Evolutionary conservation across 2,113 vertebrate species (phyloP), one percentile per base, ranked within the genome.

Genomic region (Cyprinus carpio): DNA sequence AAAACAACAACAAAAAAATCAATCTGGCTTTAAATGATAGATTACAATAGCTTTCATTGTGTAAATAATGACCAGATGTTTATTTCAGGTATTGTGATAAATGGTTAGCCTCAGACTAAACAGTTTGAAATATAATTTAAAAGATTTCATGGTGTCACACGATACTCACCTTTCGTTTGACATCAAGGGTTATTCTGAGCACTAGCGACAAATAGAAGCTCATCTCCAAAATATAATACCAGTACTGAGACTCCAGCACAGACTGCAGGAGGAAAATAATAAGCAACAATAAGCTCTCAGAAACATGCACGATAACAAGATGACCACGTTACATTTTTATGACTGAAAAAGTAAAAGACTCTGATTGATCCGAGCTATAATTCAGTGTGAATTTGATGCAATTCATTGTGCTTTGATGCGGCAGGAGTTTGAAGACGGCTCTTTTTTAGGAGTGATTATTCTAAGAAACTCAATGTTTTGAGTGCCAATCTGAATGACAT

Each of bases 171-270:
- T 98, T 99, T 79, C 98, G 95, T 89, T 93, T 98, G 82, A 91
- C 93, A 90, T 99, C 98, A n/a, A 94, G 95, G 3, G 96, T 93
- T 0, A 99, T 93, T 0, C 97, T 97, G 85, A 98, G 95, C 56
- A 98, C 56, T 5, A 99, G 95, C 25, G 98, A 98, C 89, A 93
- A 95, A 78, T 99, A 99, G 90, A 99, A 99, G 65, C 96, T 94
- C 89, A 99, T 95, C 91, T 99, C 97, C 83, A 93, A 51, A 86
- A 97, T 93, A 89, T 99, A 99, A 91, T 99, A 98, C 98, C 98
- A 99, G 87, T 99, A 99, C 78, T 99, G 98, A 11, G 98, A 99
- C 0, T 94, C 91, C 88, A 98, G 92, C 94, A 99, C 54, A 11
- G 95, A 92, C 98, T 99, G 91, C 3, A 88, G 84, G 37, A 60